phyloP scores from a whole-genome alignment of 2,888 invertebrate species.

The Panzeria rudis region DNA sequence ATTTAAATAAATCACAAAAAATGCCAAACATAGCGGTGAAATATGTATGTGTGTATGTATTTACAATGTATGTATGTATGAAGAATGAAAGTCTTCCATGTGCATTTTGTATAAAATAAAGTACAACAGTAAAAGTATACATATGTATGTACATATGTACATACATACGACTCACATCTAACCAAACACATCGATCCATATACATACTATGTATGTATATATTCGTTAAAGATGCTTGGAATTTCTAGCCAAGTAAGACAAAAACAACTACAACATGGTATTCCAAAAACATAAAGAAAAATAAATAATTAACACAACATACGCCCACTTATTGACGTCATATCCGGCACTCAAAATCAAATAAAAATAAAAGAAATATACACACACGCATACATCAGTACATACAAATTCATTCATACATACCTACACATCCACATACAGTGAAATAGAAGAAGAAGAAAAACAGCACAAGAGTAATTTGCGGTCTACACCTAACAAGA shows the following conservation, averaged over 20 bases:
- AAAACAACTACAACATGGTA: constrained; percentile 66
- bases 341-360: constrained; percentile 79
- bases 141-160: background rate
- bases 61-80: background rate
- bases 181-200: background rate
- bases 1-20: background rate
- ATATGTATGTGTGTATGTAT: background rate
- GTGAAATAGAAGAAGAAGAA: constrained; percentile 23
- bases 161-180: constrained; percentile 4
- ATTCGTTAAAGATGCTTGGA: constrained; percentile 61
- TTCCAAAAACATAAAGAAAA: constrained; percentile 70
- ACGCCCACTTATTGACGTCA: constrained; percentile 84
- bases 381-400: background rate
- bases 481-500: constrained; percentile 18
- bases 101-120: constrained; percentile 42
- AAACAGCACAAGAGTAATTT: background rate
- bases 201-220: too few relatives aligned
- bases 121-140: constrained; percentile 26
- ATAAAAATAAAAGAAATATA: constrained; percentile 60
- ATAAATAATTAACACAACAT: constrained; percentile 79
- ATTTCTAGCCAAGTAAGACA: constrained; percentile 60
- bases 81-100: constrained; percentile 4
- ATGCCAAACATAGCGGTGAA: too few relatives aligned
- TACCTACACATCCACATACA: background rate
- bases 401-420: background rate